A percentile compares a stretch with the other conserved stretches of the same genome.
Conservation (phyloP, 2,888 invertebrate species). For the Eudasyphora cyanicolor region DNA sequence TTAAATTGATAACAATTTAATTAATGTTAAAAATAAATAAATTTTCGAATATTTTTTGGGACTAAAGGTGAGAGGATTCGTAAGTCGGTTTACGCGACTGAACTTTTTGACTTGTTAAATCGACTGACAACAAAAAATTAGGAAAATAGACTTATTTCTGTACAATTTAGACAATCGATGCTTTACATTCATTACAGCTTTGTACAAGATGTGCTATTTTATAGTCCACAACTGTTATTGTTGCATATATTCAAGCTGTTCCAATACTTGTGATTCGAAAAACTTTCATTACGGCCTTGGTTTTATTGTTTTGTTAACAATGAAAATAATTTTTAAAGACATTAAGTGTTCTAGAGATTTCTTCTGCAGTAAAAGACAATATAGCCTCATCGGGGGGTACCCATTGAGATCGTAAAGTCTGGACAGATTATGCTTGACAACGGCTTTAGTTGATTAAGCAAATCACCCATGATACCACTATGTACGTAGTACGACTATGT, state of each 20-base stretch:
- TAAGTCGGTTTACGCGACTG: no score
- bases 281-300: background rate
- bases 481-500: background rate
- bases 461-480: background rate
- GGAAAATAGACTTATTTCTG: no score
- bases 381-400: background rate
- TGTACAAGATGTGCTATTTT: background rate
- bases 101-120: no score
- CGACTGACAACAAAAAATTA: no score
- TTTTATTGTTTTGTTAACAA: conserved; percentile 3
- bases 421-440: conserved; percentile 1
- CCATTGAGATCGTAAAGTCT: background rate
- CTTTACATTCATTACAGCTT: no score
- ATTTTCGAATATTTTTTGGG: no score
- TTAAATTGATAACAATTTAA: no score
- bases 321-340: conserved; percentile 20
- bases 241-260: background rate
- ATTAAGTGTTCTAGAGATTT: conserved; percentile 4
- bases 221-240: background rate
- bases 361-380: background rate
- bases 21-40: no score
- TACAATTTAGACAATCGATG: no score
- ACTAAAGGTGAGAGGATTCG: no score
- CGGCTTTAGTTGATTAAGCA: background rate
- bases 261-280: background rate